phyloP scores from a whole-genome alignment of 1,140 invertebrate species.

The Diabrotica undecimpunctata region DNA sequence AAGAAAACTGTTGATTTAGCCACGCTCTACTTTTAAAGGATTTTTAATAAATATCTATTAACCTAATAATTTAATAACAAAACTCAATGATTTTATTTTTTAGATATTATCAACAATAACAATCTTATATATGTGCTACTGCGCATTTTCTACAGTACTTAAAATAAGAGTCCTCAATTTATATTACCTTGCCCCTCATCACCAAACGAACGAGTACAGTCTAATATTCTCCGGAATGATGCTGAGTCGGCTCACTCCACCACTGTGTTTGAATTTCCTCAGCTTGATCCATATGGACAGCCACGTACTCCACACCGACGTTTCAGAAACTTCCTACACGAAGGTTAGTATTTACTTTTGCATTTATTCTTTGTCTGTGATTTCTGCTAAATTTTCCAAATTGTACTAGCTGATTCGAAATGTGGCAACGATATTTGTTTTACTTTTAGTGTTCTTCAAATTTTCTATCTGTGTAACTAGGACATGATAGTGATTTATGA shows the following conservation, averaged over 20 bases:
- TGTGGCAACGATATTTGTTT: no score
- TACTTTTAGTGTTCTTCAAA: no score
- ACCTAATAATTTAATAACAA: no score
- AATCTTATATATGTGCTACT: conserved; percentile 93
- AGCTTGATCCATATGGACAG: conserved; percentile 98
- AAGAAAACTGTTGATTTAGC: no score
- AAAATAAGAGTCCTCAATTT: conserved; percentile 94
- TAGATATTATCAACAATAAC: conserved; percentile 82
- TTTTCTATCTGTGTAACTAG: no score
- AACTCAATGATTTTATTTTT: conserved; percentile 37
- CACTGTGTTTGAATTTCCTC: conserved; percentile 97
- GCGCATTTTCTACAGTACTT: conserved; percentile 96
- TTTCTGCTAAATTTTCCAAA: no score
- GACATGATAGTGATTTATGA: no score
- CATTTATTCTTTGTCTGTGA: no score
- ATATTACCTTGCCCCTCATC: conserved; percentile 94
- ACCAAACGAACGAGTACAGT: conserved; percentile 98
- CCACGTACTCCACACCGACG: conserved; percentile 81
- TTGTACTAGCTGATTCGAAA: no score
- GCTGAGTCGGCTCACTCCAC: conserved; percentile 93
- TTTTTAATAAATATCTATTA: no score
- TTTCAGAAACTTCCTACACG: conserved; percentile 85
- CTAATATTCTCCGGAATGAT: conserved; percentile 98
- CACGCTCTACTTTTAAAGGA: no score
- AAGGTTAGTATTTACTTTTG: conserved; percentile 55